Base-by-base conservation (phyloP, 2,797 vertebrate species). In the Pelobates cultripes region DNA sequence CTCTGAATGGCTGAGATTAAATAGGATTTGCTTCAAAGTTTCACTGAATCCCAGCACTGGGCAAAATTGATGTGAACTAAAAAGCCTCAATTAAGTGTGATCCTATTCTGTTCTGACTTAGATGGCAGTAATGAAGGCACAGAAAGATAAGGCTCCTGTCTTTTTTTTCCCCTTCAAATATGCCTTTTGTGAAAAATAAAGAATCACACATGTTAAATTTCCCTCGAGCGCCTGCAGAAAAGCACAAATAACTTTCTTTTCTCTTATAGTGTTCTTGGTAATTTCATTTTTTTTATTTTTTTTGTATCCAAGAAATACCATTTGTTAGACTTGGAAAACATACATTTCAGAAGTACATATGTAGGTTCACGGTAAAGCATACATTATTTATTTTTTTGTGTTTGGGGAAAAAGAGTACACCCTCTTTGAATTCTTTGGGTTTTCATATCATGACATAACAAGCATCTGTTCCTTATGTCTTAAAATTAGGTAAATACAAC, bases 1-100 rank as follows among this genome's bases (percentile, higher is more conserved):
- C 73, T 84, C 73, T 79, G 82, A 84, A 84, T 84, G 77, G 67
- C 77, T 80, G 77, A 84, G 77, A 79, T 84, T 84, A 84, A 84
- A 84, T 84, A 80, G 77, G 82, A 79, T 84, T 84, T 84, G 77
- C 82, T 84, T 84, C 73, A 84, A 84, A 80, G 77, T 84, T 84
- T 76, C 68, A 79, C 57, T 76, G 82, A 84, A 79, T 84, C 82
- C 82, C 77, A 79, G 77, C 73, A 84, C 77, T 84, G 82, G 77
- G 77, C 79, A 78, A 73, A 71, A 60, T 51, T 81, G 85, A 78
- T 75, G 73, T 81, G 63, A 80, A 53, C 83, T 82, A 72, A 81
- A 86, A 79, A 76, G 84, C 81, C 82, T 87, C 85, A 79, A 42
- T 84, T 81, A 80, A 84, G 78, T 69, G 53, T 71, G 51, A 73